Conservation (phyloP, 2,888 invertebrate genomes). For the Callimorpha dominula region DNA sequence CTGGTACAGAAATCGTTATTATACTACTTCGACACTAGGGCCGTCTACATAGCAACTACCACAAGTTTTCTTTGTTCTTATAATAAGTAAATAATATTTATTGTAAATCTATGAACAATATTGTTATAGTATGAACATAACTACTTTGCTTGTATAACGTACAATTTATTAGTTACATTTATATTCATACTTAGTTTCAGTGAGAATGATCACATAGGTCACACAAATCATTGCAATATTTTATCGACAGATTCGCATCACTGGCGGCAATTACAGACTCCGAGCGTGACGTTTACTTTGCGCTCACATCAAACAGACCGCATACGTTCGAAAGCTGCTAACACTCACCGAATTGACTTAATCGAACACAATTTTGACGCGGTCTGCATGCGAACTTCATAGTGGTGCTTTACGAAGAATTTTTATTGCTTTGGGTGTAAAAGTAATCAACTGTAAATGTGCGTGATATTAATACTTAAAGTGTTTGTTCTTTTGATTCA, state of each 20-base stretch:
- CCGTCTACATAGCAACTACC: too few relatives aligned
- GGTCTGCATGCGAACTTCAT: conserved; percentile 42
- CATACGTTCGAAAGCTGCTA: conserved; percentile 52
- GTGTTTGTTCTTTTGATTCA: background rate
- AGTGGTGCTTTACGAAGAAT: conserved; percentile 32
- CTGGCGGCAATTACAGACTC: conserved; percentile 66
- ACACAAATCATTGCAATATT: conserved; percentile 18
- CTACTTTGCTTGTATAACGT: background rate
- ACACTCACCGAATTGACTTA: conserved; percentile 72
- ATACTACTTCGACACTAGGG: too few relatives aligned
- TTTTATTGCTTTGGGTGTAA: conserved; percentile 21
- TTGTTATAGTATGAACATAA: background rate
- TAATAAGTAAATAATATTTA: background rate
- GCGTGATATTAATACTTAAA: background rate
- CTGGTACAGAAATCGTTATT: too few relatives aligned
- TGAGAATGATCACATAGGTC: background rate
- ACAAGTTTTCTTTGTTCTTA: too few relatives aligned
- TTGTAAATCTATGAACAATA: background rate
- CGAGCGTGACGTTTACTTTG: conserved; percentile 79
- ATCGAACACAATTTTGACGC: conserved; percentile 59
- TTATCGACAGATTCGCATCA: conserved; percentile 53
- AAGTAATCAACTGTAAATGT: background rate
- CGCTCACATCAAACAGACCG: conserved; percentile 73
- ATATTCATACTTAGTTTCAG: background rate
- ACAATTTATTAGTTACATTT: background rate